Evolutionary conservation across 2,797 vertebrate genomes (phyloP).

Genomic region (Molossus alvarezi): DNA sequence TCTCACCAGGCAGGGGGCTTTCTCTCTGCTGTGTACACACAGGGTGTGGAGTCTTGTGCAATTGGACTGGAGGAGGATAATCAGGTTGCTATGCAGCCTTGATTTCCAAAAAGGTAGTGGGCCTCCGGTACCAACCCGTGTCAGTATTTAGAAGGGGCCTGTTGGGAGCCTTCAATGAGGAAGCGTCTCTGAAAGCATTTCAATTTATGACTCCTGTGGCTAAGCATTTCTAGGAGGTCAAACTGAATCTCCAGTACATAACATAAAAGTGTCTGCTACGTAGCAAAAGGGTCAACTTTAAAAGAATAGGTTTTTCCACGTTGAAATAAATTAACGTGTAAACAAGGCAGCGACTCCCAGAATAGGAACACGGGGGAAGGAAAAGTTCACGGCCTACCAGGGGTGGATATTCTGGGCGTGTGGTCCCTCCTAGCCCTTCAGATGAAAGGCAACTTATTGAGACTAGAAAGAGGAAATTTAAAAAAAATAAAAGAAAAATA

Average conservation of each 20-base stretch:
- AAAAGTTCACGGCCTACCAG: conserved; percentile 82
- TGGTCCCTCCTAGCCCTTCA: conserved; percentile 71
- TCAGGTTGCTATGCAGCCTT: conserved; percentile 81
- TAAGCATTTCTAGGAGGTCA: conserved; percentile 84
- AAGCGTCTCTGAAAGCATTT: conserved; percentile 83
- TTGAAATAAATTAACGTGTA: conserved; percentile 51
- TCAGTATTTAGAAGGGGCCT: conserved; percentile 77
- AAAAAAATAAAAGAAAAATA: conserved; percentile 64
- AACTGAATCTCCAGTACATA: conserved; percentile 80
- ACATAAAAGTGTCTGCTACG: conserved; percentile 79
- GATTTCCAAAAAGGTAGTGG: conserved; percentile 79
- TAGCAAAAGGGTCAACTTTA: conserved; percentile 82
- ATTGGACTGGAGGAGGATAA: conserved; percentile 70
- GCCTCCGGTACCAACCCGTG: conserved; percentile 86
- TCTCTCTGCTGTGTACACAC: conserved; percentile 39
- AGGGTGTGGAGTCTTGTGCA: conserved; percentile 35
- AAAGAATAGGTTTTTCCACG: conserved; percentile 76
- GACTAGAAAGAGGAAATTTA: conserved; percentile 80
- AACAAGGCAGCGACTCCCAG: conserved; percentile 75
- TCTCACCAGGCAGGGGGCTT: conserved; percentile 77
- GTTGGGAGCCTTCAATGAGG: conserved; percentile 72
- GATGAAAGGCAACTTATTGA: conserved; percentile 81
- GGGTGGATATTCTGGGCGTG: conserved; percentile 70
- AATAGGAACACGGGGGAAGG: conserved; percentile 51
- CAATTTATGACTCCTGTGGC: conserved; percentile 86